Conservation (phyloP, 2,797 vertebrate species). For the Coluber constrictor region DNA sequence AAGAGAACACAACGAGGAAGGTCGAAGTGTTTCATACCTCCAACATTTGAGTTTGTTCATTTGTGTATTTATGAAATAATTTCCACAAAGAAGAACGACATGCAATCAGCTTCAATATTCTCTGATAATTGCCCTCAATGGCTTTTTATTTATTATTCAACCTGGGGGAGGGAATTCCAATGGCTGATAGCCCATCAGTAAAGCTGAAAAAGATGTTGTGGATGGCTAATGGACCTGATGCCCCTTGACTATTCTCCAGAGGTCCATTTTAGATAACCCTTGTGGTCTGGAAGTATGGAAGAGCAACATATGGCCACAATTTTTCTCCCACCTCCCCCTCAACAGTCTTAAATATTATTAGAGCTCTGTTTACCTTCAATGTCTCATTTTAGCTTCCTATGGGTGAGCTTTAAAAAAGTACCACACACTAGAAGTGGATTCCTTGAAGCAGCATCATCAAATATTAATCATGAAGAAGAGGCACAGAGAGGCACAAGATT, state of each 20-base stretch:
- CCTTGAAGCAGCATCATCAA: conserved; percentile 63
- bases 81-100: not conserved
- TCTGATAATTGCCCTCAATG: not conserved
- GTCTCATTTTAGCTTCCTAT: not conserved
- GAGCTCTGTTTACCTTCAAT: not conserved
- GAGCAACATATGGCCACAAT: not conserved
- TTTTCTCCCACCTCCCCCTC: not conserved
- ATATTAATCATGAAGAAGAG: conserved; percentile 65
- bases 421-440: not conserved
- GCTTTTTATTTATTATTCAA: not conserved
- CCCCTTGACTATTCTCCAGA: not conserved
- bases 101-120: not conserved
- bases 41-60: conserved; percentile 28
- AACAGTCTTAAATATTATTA: not conserved
- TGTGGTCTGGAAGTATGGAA: not conserved
- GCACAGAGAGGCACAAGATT: conserved; percentile 60
- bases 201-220: not conserved
- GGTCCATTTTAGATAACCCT: not conserved
- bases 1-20: conserved; percentile 22
- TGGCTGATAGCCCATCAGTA: not conserved
- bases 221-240: not conserved
- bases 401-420: not conserved
- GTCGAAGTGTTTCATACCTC: conserved; percentile 29
- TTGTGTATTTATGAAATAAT: conserved; percentile 11
- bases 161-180: not conserved